Conservation (phyloP, 2,113 vertebrate species). For the Notarius lentiginosus region DNA sequence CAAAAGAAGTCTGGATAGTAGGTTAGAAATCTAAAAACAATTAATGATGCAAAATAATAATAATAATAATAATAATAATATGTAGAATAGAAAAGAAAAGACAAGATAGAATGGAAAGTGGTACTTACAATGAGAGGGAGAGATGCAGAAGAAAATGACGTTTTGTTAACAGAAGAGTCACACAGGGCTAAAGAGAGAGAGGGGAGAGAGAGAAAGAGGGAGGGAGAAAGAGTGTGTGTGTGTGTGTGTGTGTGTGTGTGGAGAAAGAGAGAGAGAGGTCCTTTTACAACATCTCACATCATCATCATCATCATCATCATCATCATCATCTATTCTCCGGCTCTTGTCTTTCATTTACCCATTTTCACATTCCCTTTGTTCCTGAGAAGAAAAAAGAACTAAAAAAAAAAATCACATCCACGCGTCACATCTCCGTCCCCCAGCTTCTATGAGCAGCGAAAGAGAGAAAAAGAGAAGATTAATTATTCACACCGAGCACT, state of each 20-base stretch:
- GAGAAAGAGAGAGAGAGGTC: conserved; percentile 67
- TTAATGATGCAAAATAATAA: background rate
- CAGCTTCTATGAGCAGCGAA: conserved; percentile 83
- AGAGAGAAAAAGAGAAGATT: conserved; percentile 80
- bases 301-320: conserved; percentile 42
- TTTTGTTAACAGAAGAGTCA: conserved; percentile 91
- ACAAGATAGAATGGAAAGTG: conserved; percentile 80
- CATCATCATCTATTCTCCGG: conserved; percentile 79
- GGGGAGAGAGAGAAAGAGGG: conserved; percentile 40
- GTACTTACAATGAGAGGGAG: conserved; percentile 95
- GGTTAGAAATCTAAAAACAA: background rate
- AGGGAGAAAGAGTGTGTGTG: conserved; percentile 65
- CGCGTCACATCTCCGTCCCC: conserved; percentile 84
- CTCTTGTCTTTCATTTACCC: conserved; percentile 86
- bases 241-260: conserved; percentile 31
- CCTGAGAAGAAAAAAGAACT: conserved; percentile 63
- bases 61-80: background rate
- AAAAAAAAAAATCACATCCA: conserved; percentile 69
- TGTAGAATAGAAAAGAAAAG: conserved; percentile 71
- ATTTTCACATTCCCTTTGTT: conserved; percentile 88
- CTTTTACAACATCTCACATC: conserved; percentile 89
- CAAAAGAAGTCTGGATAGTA: background rate
- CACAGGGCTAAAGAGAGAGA: conserved; percentile 86
- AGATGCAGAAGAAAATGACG: conserved; percentile 88
- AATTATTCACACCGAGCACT: conserved; percentile 84